Conservation (phyloP, 2,888 invertebrate genomes). For the Diabrotica balteata region DNA sequence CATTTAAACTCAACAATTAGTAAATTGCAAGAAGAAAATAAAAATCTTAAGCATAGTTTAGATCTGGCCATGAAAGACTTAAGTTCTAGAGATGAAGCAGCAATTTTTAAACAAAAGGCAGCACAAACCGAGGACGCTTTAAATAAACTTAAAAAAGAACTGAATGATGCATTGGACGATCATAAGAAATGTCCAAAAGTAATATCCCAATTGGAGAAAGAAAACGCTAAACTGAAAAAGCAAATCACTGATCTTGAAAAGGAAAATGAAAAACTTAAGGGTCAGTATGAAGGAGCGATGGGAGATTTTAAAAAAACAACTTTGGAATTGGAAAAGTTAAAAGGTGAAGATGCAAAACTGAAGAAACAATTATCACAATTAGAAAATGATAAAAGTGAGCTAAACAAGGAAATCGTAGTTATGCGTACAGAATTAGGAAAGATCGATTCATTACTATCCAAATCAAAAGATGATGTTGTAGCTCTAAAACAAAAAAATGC, state of each 20-base stretch:
- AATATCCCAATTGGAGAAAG: constrained; percentile 17
- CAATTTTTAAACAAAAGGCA: constrained; percentile 24
- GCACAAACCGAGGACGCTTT: constrained; percentile 35
- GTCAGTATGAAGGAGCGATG: constrained; percentile 36
- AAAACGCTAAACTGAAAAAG: constrained; percentile 30
- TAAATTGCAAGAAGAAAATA: constrained; percentile 32
- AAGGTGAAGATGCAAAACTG: constrained; percentile 39
- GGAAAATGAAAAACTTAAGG: constrained; percentile 33
- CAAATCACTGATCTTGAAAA: constrained; percentile 26
- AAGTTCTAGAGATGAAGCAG: constrained; percentile 20
- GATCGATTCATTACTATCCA: constrained; percentile 17
- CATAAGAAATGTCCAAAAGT: constrained; percentile 21
- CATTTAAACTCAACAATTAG: constrained; percentile 28
- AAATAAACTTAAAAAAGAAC: constrained; percentile 35
- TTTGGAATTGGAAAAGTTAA: constrained; percentile 34
- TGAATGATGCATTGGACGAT: constrained; percentile 12
- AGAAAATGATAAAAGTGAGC: constrained; percentile 42
- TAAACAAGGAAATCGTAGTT: constrained; percentile 41
- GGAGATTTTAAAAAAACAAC: constrained; percentile 37
- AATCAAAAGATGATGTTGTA: constrained; percentile 25
- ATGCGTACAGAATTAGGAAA: constrained; percentile 33
- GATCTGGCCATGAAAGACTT: constrained; percentile 22
- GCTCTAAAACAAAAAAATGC: constrained; percentile 31
- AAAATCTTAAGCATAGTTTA: constrained; percentile 31
- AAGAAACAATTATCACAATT: constrained; percentile 37